phyloP scores from a whole-genome alignment of 2,888 invertebrate species.

The Beris chalybata region DNA sequence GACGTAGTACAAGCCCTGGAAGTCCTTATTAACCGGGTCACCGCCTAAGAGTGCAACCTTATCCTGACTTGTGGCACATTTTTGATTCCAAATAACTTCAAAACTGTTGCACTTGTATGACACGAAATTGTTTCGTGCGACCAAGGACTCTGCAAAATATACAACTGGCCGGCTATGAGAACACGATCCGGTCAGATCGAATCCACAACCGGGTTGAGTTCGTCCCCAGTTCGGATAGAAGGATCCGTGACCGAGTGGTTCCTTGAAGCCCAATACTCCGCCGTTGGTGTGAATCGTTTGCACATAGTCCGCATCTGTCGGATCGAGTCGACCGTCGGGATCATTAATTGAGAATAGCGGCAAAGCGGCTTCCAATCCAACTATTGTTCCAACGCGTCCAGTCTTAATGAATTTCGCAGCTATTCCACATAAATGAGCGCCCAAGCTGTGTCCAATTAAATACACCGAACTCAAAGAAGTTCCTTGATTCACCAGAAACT shows the following conservation, averaged over 20 bases:
- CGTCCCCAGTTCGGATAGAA: conserved; percentile 55
- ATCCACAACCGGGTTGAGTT: conserved; percentile 46
- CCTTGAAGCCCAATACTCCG: conserved; percentile 47
- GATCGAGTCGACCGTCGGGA: conserved; percentile 48
- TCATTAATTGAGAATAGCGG: conserved; percentile 48
- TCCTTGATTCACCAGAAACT: conserved; percentile 43
- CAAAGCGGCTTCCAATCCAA: conserved; percentile 54
- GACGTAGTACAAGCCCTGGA: conserved; percentile 48
- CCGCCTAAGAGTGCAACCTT: conserved; percentile 45
- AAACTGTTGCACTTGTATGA: conserved; percentile 22
- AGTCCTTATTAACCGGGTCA: conserved; percentile 45
- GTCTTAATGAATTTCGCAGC: conserved; percentile 48
- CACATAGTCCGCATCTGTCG: conserved; percentile 51
- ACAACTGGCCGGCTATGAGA: conserved; percentile 50
- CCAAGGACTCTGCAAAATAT: conserved; percentile 51
- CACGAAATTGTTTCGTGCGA: conserved; percentile 5
- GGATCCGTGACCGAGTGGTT: conserved; percentile 51
- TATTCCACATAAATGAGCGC: conserved; percentile 53
- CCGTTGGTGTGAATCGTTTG: conserved; percentile 54
- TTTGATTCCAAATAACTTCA: conserved; percentile 14
- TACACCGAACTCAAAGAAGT: conserved; percentile 46
- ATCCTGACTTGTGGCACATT: conserved; percentile 13
- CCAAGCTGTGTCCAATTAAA: conserved; percentile 54
- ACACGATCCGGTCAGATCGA: conserved; percentile 43
- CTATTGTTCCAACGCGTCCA: conserved; percentile 48